Conservation (phyloP, 2,888 invertebrate species). For the Metellina segmentata region DNA sequence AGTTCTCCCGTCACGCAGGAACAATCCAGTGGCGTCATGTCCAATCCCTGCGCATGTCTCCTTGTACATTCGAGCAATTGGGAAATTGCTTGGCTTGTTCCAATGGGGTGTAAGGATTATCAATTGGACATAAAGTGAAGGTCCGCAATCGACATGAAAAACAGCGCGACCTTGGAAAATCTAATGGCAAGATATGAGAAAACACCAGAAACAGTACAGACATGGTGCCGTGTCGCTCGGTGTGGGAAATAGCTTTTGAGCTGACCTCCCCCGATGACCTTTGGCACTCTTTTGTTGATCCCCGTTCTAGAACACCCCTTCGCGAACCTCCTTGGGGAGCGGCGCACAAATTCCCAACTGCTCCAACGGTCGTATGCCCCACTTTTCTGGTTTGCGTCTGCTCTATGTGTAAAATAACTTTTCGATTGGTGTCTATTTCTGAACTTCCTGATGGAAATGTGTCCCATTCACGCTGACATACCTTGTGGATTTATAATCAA, state of each 20-base stretch:
- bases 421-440: too few species aligned
- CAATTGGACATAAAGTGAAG: too few species aligned
- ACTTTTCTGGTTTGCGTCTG: too few species aligned
- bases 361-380: neutral
- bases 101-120: neutral
- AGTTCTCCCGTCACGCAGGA: neutral
- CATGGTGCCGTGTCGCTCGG: constrained; percentile 27
- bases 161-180: constrained; percentile 36
- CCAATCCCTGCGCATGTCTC: neutral
- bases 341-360: neutral
- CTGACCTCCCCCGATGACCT: constrained; percentile 42
- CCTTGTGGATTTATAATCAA: too few species aligned
- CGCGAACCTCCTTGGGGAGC: constrained; percentile 32
- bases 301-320: constrained; percentile 39
- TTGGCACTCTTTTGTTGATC: constrained; percentile 59
- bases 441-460: too few species aligned
- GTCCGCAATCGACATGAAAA: too few species aligned
- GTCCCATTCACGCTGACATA: too few species aligned
- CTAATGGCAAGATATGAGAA: neutral
- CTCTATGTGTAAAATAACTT: too few species aligned
- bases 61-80: neutral
- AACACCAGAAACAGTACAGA: neutral
- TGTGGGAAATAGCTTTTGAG: constrained; percentile 49
- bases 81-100: neutral
- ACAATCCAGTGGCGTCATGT: neutral